Evolutionary conservation across 2,797 vertebrate species (phyloP).

Genomic region (Enteromius radiatus): DNA sequence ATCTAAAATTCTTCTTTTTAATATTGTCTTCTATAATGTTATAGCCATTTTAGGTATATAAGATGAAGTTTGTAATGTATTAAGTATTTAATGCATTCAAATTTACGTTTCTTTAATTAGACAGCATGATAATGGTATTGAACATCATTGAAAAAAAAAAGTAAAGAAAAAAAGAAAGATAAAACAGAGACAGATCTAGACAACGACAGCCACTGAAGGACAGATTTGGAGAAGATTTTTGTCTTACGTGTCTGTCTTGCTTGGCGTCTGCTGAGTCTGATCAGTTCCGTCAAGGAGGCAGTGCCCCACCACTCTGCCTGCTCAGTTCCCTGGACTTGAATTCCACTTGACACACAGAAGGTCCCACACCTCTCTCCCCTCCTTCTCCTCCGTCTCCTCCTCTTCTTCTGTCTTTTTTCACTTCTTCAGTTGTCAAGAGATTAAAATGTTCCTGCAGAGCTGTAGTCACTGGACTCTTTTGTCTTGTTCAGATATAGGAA

Average conservation of each 20-base stretch:
- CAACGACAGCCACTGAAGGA: slow-evolving; percentile 19
- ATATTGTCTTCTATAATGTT: not conserved
- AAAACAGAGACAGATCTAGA: slow-evolving; percentile 41
- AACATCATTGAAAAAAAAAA: slow-evolving; percentile 42
- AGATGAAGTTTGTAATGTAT: not conserved
- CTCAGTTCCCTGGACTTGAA: slow-evolving; percentile 86
- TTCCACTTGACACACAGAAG: slow-evolving; percentile 92
- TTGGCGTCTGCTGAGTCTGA: slow-evolving; percentile 87
- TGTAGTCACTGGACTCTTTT: not conserved
- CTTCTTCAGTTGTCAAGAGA: slow-evolving; percentile 81
- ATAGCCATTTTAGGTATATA: not conserved
- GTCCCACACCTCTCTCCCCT: slow-evolving; percentile 77
- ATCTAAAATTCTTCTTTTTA: not conserved
- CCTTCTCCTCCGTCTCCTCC: slow-evolving; percentile 62
- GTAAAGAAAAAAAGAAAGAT: slow-evolving; percentile 22
- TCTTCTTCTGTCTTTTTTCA: slow-evolving; percentile 83
- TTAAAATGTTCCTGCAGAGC: slow-evolving; percentile 80
- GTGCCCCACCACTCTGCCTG: slow-evolving; percentile 84
- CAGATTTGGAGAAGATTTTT: slow-evolving; percentile 37
- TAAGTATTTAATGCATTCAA: not conserved
- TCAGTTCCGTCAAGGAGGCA: slow-evolving; percentile 83
- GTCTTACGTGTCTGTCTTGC: slow-evolving; percentile 91
- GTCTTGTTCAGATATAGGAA: not conserved
- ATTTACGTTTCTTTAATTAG: not conserved
- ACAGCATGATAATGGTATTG: not conserved